Percentiles rank a stretch among this genome's conserved stretches.
Conservation (phyloP, 2,888 invertebrate genomes). For the Meiosimyza platycephala region DNA sequence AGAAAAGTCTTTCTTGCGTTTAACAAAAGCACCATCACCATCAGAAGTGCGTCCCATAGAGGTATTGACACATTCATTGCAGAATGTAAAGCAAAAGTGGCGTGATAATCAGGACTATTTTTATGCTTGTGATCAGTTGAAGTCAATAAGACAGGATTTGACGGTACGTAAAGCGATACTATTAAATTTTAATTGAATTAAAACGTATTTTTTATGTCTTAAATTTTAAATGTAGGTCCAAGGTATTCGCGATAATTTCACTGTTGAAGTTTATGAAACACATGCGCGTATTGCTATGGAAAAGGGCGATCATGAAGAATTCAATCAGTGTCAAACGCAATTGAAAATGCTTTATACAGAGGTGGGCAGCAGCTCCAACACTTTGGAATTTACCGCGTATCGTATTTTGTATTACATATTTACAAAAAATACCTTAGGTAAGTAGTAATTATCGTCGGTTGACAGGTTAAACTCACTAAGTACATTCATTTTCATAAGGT, state of each 20-base stretch:
- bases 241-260: slow-evolving; percentile 93
- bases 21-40: slow-evolving; percentile 95
- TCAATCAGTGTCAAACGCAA: slow-evolving; percentile 99
- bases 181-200: not conserved
- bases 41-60: slow-evolving; percentile 91
- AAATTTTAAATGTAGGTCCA: slow-evolving; percentile 80
- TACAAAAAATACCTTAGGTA: slow-evolving; percentile 97
- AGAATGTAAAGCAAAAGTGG: slow-evolving; percentile 93
- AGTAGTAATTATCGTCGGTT: slow-evolving; percentile 50
- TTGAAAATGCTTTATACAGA: slow-evolving; percentile 93
- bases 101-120: slow-evolving; percentile 90
- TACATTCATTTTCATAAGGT: not conserved
- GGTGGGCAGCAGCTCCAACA: slow-evolving; percentile 76
- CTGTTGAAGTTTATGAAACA: slow-evolving; percentile 98
- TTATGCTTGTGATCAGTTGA: slow-evolving; percentile 98
- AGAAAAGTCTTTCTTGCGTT: slow-evolving; percentile 95
- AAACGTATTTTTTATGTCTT: not conserved
- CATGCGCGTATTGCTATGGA: slow-evolving; percentile 98
- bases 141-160: slow-evolving; percentile 98
- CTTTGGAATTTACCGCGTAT: slow-evolving; percentile 95
- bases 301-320: slow-evolving; percentile 98
- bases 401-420: slow-evolving; percentile 97
- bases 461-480: not conserved
- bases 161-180: slow-evolving; percentile 76
- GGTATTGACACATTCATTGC: slow-evolving; percentile 85